phyloP scores from a whole-genome alignment of 2,113 vertebrate species.

The Tapirus terrestris region DNA sequence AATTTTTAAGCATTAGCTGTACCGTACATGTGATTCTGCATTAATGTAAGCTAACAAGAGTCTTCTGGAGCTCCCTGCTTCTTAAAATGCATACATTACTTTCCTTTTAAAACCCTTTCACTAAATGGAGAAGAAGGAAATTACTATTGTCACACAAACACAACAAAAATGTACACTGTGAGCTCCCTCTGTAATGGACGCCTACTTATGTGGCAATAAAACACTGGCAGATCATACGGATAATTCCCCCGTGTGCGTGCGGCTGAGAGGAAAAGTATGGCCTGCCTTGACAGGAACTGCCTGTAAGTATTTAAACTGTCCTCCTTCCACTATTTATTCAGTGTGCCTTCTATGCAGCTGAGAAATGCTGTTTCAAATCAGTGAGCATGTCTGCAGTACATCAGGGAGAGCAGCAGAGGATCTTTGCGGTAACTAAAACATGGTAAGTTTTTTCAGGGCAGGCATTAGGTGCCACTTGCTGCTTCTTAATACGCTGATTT shows the following conservation, averaged over 20 bases:
- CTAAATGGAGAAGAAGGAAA: conserved; percentile 59
- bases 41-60: neutral
- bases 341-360: neutral
- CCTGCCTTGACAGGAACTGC: conserved; percentile 65
- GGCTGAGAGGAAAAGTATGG: conserved; percentile 49
- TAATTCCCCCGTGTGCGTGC: neutral
- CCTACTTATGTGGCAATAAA: conserved; percentile 40
- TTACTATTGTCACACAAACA: conserved; percentile 67
- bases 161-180: neutral
- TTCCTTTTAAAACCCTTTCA: conserved; percentile 47
- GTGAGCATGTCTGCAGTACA: neutral
- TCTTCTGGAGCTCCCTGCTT: neutral
- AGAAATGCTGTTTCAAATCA: conserved; percentile 10
- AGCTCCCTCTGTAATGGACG: neutral
- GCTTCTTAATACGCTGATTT: conserved; percentile 49
- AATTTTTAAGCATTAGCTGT: neutral
- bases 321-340: conserved; percentile 50
- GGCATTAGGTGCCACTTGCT: conserved; percentile 3
- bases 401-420: neutral
- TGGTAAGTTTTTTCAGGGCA: conserved; percentile 30
- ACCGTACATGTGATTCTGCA: neutral
- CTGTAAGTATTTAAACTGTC: conserved; percentile 66
- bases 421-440: neutral
- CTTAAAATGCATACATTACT: neutral
- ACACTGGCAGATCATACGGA: neutral